These are phyloP conservation scores for Charadrius vociferus DNA, from an alignment of 2,113 vertebrate genomes.

Conservation along the genomic window DNA sequence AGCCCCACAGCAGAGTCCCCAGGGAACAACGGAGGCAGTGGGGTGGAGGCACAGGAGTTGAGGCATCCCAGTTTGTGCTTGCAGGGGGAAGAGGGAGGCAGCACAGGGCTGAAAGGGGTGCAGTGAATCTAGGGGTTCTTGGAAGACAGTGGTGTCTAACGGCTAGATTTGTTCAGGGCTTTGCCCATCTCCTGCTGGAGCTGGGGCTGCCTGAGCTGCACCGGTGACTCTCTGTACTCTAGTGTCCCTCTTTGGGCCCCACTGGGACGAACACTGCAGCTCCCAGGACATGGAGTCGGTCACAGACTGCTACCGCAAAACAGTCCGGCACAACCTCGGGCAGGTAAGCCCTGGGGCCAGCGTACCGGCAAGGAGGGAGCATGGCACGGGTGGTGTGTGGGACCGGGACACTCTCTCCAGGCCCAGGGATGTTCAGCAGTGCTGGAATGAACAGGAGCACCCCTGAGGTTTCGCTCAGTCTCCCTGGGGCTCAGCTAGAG, in stretches of 20 bases:
- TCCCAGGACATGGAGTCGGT: not conserved
- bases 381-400: accelerated
- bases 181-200: not conserved
- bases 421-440: not conserved
- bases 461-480: not conserved
- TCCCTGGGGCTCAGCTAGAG: not conserved
- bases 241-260: not conserved
- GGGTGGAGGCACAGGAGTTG: not conserved
- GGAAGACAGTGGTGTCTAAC: not conserved
- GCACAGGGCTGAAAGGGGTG: not conserved
- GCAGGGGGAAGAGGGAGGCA: not conserved
- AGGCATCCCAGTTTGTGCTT: not conserved
- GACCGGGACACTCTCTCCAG: not conserved
- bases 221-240: not conserved
- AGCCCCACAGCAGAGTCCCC: not conserved
- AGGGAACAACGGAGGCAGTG: no score
- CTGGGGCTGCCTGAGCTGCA: not conserved
- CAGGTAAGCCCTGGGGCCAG: not conserved
- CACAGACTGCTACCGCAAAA: not conserved
- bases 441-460: not conserved
- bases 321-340: not conserved
- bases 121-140: not conserved
- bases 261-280: not conserved
- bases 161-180: not conserved
- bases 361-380: not conserved